A percentile compares a stretch with the other conserved stretches of the same genome.
These are phyloP conservation scores for Taphrorychus bicolor DNA, from an alignment of 2,888 invertebrate genomes.

Conservation along the genomic window DNA sequence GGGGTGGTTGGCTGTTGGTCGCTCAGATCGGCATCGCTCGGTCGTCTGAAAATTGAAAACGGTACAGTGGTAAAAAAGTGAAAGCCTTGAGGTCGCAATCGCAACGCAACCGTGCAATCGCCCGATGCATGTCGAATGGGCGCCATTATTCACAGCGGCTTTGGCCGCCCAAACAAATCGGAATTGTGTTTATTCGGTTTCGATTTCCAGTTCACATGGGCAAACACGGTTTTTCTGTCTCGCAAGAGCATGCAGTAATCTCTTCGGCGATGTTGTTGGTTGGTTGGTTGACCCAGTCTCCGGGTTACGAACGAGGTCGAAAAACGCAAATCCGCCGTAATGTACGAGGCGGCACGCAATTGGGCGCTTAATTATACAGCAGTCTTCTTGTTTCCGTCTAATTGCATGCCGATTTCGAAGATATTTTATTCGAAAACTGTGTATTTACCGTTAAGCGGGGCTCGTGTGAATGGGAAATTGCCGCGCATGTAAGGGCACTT, in stretches of 20 bases:
- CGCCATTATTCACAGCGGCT: background rate
- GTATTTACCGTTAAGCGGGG: background rate
- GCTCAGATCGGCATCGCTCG: constrained; percentile 15
- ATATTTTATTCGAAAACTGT: constrained; percentile 35
- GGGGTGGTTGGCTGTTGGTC: too few species aligned
- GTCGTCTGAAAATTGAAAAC: constrained; percentile 26
- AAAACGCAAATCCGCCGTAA: background rate
- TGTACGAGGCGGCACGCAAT: constrained; percentile 54
- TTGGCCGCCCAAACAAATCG: constrained; percentile 1
- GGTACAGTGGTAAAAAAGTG: background rate
- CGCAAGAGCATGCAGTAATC: background rate
- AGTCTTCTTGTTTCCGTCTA: constrained; percentile 52
- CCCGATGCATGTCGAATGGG: background rate
- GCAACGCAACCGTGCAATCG: background rate
- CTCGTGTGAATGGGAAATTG: background rate
- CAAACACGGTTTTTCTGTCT: background rate
- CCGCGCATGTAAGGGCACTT: background rate
- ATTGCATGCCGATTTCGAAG: constrained; percentile 54
- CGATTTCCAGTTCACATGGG: background rate
- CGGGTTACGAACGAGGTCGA: background rate
- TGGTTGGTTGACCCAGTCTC: background rate
- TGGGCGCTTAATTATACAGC: constrained; percentile 52
- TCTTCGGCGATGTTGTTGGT: background rate
- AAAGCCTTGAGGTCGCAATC: background rate
- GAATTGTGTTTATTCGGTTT: constrained; percentile 7